phyloP scores from a whole-genome alignment of 2,113 vertebrate genomes.

The Zosterops japonicus region DNA sequence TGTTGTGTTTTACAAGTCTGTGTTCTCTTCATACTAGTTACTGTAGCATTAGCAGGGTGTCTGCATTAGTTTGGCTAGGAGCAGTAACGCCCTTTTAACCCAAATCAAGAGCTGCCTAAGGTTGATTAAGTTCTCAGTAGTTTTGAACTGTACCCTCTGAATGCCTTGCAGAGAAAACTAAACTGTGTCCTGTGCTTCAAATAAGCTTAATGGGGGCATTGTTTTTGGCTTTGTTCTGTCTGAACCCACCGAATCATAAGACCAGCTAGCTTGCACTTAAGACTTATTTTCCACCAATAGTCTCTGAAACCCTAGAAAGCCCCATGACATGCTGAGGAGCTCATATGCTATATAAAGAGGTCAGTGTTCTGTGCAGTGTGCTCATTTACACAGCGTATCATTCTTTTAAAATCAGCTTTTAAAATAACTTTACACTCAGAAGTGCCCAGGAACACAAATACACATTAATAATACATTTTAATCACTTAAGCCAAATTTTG shows the following conservation, averaged over 20 bases:
- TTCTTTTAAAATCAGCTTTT: not conserved
- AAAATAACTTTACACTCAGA: not conserved
- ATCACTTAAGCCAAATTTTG: not conserved
- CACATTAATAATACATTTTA: not conserved
- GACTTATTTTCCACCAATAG: not conserved
- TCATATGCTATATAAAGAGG: not conserved
- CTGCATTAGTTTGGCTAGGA: not conserved
- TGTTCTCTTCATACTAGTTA: not conserved
- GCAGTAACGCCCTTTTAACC: not conserved
- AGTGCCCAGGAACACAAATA: not conserved
- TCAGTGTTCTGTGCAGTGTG: not conserved
- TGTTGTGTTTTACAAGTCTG: not conserved
- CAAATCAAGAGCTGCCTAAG: not conserved
- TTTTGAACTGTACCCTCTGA: not conserved
- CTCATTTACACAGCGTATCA: not conserved
- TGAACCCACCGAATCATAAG: not conserved
- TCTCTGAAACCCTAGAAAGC: not conserved
- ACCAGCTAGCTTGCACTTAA: not conserved
- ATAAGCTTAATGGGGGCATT: not conserved
- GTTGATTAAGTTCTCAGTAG: not conserved
- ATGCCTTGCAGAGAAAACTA: not conserved
- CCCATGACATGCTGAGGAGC: not conserved
- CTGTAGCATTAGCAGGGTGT: not conserved
- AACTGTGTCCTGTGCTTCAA: not conserved
- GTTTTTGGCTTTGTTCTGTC: not conserved